A percentile compares a stretch with the other conserved stretches of the same genome.
phyloP scores from a whole-genome alignment of 2,888 invertebrate species.

The Drosophila mulleri region DNA sequence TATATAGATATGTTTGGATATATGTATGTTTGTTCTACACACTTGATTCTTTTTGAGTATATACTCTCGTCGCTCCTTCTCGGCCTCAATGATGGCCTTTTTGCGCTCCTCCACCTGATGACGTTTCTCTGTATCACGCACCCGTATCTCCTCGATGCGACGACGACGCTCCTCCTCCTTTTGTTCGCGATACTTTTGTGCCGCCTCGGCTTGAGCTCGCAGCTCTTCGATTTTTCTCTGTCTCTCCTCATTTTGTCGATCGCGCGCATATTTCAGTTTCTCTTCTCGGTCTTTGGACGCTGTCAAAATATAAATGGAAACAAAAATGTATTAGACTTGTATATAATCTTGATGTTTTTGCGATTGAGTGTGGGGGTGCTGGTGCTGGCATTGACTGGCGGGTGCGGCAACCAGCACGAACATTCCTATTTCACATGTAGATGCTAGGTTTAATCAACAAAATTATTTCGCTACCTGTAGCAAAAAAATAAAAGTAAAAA shows the following conservation, averaged over 20 bases:
- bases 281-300: conserved; percentile 87
- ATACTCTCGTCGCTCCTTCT: conserved; percentile 93
- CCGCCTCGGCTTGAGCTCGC: conserved; percentile 94
- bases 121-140: conserved; percentile 90
- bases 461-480: conserved; percentile 56
- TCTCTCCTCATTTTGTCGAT: conserved; percentile 95
- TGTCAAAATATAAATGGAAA: conserved; percentile 34
- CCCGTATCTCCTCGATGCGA: conserved; percentile 93
- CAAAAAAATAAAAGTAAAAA: conserved; percentile 40
- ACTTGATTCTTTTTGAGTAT: conserved; percentile 92
- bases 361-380: background rate
- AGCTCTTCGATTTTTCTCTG: conserved; percentile 95
- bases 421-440: conserved; percentile 36
- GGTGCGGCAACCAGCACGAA: conserved; percentile 6
- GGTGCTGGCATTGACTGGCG: background rate
- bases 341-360: conserved; percentile 3
- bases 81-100: conserved; percentile 94
- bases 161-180: conserved; percentile 93
- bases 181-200: conserved; percentile 95
- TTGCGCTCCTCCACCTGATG: conserved; percentile 94
- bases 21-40: background rate
- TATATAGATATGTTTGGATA: background rate
- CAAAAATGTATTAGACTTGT: conserved; percentile 6
- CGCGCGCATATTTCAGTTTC: conserved; percentile 91
- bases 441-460: conserved; percentile 39